Conservation (phyloP, 2,797 vertebrate genomes). For the Triplophysa bombifrons region DNA sequence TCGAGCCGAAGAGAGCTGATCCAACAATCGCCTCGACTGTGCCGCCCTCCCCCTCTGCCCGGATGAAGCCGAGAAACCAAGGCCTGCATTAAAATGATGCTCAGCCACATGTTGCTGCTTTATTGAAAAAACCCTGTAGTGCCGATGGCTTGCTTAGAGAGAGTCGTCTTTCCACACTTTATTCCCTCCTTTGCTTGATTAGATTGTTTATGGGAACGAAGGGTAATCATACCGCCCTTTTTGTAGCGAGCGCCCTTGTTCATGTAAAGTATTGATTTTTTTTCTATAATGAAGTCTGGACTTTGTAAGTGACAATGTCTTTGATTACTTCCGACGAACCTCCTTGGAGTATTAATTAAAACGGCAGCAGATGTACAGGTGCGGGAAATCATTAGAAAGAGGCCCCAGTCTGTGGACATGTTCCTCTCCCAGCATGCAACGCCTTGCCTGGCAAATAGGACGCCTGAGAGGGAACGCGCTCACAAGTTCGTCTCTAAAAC, state of each 20-base stretch:
- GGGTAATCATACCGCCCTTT: slow-evolving; percentile 84
- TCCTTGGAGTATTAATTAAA: slow-evolving; percentile 97
- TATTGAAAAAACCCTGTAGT: slow-evolving; percentile 62
- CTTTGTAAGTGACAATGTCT: slow-evolving; percentile 89
- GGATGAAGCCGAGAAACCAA: slow-evolving; percentile 76
- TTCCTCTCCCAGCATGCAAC: slow-evolving; percentile 77
- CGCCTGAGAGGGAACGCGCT: slow-evolving; percentile 77
- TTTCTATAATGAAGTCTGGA: slow-evolving; percentile 70
- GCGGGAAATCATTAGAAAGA: slow-evolving; percentile 85
- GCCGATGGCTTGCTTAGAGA: neutral
- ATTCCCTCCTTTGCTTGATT: slow-evolving; percentile 17
- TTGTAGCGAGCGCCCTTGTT: slow-evolving; percentile 81
- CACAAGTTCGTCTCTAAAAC: slow-evolving; percentile 79
- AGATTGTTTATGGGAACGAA: slow-evolving; percentile 83
- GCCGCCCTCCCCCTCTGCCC: slow-evolving; percentile 14
- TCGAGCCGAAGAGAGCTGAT: slow-evolving; percentile 77
- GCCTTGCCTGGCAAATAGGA: slow-evolving; percentile 86
- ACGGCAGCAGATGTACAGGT: slow-evolving; percentile 90
- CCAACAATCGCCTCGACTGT: slow-evolving; percentile 81
- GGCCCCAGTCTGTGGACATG: slow-evolving; percentile 61
- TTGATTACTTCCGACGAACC: slow-evolving; percentile 90
- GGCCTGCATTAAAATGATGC: slow-evolving; percentile 78
- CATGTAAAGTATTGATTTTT: slow-evolving; percentile 88
- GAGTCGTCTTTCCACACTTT: slow-evolving; percentile 24
- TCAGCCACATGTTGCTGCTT: slow-evolving; percentile 79